phyloP scores from a whole-genome alignment of 2,888 invertebrate species.

The Scaeva pyrastri region DNA sequence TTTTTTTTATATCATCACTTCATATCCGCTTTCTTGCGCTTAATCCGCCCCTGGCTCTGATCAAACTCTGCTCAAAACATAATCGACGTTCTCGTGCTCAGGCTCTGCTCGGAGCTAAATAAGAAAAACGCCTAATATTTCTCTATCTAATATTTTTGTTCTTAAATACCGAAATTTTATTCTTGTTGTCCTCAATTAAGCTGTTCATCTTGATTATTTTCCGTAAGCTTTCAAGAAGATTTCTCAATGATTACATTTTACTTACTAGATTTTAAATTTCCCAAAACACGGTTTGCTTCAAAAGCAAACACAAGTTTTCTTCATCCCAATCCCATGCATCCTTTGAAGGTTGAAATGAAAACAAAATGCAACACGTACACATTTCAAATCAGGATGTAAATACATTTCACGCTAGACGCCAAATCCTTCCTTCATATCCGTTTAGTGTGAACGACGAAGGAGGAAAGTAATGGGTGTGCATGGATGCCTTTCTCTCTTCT shows the following conservation, averaged over 20 bases:
- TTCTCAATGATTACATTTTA: conserved; percentile 83
- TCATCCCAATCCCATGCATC: conserved; percentile 65
- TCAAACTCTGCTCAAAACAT: too few relatives aligned
- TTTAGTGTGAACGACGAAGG: conserved; percentile 73
- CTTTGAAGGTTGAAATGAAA: conserved; percentile 50
- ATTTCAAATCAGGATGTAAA: conserved; percentile 74
- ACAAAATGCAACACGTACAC: conserved; percentile 73
- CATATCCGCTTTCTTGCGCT: too few relatives aligned
- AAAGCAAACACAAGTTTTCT: conserved; percentile 61
- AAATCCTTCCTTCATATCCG: conserved; percentile 75
- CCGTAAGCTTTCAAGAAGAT: conserved; percentile 41
- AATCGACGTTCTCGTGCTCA: too few relatives aligned
- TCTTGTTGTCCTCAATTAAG: too few relatives aligned
- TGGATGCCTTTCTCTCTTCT: conserved; percentile 52
- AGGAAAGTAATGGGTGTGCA: conserved; percentile 68
- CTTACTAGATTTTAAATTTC: conserved; percentile 80
- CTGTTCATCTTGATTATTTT: not conserved
- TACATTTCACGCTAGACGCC: conserved; percentile 75
- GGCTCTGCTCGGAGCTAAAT: too few relatives aligned
- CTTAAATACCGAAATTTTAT: not conserved
- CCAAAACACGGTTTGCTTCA: conserved; percentile 53
- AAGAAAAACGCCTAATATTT: too few relatives aligned
- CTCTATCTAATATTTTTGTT: too few relatives aligned
- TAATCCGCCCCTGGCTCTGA: too few relatives aligned
- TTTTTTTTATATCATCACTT: too few relatives aligned